These are phyloP conservation scores for Drosophila navojoa DNA, from an alignment of 1,140 invertebrate species.

Conservation along the genomic window DNA sequence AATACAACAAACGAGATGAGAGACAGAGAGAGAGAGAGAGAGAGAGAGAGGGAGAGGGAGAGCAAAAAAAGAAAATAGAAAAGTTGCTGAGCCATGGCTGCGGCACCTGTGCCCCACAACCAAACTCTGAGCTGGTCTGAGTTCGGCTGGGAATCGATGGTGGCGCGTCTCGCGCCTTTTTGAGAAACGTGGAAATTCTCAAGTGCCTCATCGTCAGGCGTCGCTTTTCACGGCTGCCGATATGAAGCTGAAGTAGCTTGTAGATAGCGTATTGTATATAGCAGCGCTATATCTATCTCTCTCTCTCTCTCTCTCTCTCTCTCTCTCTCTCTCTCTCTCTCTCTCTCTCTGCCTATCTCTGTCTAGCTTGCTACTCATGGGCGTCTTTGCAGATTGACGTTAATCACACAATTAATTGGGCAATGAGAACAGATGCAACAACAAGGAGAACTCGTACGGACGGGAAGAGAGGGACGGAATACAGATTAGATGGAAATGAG, in stretches of 20 bases:
- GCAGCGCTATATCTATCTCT: too few relatives aligned
- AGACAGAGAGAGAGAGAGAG: too few relatives aligned
- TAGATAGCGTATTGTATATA: too few relatives aligned
- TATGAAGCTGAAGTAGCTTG: background rate
- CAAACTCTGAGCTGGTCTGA: background rate
- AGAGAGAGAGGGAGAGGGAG: background rate
- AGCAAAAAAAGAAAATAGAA: conserved; percentile 7
- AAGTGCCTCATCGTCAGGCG: conserved; percentile 47
- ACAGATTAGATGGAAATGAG: too few relatives aligned
- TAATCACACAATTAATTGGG: conserved; percentile 75
- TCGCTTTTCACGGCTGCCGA: conserved; percentile 31
- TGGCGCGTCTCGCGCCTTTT: background rate
- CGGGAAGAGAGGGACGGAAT: background rate
- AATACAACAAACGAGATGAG: conserved; percentile 9
- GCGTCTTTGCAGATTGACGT: conserved; percentile 57
- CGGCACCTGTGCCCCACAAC: conserved; percentile 50
- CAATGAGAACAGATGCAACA: conserved; percentile 26
- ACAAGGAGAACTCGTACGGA: background rate
- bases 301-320: background rate
- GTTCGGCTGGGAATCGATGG: background rate
- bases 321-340: too few relatives aligned
- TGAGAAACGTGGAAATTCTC: conserved; percentile 43
- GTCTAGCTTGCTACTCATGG: conserved; percentile 2
- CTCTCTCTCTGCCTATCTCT: too few relatives aligned
- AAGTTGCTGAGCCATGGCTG: conserved; percentile 70